Evolutionary conservation across 1,140 invertebrate genomes (phyloP), one percentile per base, ranked within the genome.

Genomic region (Helicoverpa armigera): DNA sequence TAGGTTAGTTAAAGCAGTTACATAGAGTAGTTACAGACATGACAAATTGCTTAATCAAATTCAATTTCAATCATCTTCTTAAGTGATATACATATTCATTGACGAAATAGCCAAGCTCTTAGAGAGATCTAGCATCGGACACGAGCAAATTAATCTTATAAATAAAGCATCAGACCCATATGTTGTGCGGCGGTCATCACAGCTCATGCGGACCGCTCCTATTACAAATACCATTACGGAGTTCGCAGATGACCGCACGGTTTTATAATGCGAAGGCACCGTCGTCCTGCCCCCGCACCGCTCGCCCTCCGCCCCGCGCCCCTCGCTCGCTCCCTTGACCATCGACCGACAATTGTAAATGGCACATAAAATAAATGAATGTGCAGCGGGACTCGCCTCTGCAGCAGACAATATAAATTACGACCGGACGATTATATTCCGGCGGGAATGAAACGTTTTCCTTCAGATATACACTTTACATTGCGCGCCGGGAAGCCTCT

Each of bases 281-380:
- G 88, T 88, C 86, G 88, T 88, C 88, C 88, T 85, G 85, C 85
- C 73, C 87, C 80, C 69, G 88, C 80, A 14, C 65, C 16, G 31
- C 69, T 29, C 76, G 54, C 69, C 82, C 61, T 77, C 82, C 83
- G 29, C 78, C 81, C 78, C 88, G 85, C 88, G 81, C 84, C 91
- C 88, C 87, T 87, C 89, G 84, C 92, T 87, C 90, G 89, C 91
- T 95, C 94, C 94, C 94, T 95, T 95, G 95, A 95, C 95, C 95
- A 95, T 95, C 95, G 95, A 95, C 94, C 95, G 95, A 95, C 94
- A 95, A 95, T 95, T 95, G 95, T 95, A 95, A 95, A 95, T 95
- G 94, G 95, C 95, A 95, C 94, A 95, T 95, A 95, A 95, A 95
- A 95, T 95, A 95, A 95, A 95, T 95, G 94, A 95, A 95, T 95